Evolutionary conservation across 2,888 invertebrate genomes (phyloP), one percentile per base, ranked within the genome.

Genomic region (Eucera pruinosa): DNA sequence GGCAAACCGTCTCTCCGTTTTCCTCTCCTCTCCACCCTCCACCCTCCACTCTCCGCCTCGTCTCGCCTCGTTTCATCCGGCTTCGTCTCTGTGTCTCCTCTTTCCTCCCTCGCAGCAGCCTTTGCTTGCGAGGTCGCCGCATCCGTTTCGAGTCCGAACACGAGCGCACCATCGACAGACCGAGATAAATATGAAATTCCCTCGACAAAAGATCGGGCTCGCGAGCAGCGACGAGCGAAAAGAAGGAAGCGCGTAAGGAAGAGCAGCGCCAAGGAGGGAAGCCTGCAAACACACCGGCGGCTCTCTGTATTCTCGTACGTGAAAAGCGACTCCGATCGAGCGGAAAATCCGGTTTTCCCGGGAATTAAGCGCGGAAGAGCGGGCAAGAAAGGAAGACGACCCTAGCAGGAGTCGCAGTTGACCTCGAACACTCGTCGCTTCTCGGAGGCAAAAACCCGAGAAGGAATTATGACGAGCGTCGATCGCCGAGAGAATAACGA

Each of bases 341-440:
- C 81, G 87, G 87, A 90, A 90, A 89, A 90, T 90, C 86, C 84
- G 81, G 84, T 90, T 89, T 89, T 88, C 88, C 86, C 82, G 77
- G 57, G 83, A 85, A 83, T 86, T 83, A 75, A 80, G 73, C 67
- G 18, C 64, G 57, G 50, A 62, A 71, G 67, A 57, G 43, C 54
- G 73, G 67, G 18, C 11, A 68, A 60, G 68, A 67, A 62, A 45
- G 65, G 69, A 73, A 64, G 60, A 67, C 55, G 36, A 41, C 48
- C 48, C 58, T 2, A 52, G 27, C 45, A 27, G n/a, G 54, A 20
- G 48, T 39, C 23, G 39, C 25, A 18, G 43, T 25, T 11, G 43
- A 36, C 4, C 27, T 13, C 2, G 6, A 3, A 9, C n/a, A n/a
- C n/a, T n/a, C n/a, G 2, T 0, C 9, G n/a, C n/a, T 9, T 23